Conservation (phyloP, 2,888 invertebrate genomes). For the Stenolophus ochropezus region DNA sequence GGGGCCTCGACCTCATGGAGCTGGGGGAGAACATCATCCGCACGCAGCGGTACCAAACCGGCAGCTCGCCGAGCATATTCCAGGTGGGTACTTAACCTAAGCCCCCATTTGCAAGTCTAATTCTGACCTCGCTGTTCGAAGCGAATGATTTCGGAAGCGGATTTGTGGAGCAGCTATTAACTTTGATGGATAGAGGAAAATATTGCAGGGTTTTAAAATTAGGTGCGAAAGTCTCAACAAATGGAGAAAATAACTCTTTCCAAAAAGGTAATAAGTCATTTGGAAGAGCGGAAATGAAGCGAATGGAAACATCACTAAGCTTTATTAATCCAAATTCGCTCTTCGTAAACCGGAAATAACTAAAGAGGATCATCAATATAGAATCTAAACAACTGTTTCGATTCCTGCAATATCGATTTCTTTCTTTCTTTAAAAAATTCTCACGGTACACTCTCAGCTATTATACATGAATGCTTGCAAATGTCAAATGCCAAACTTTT, state of each 20-base stretch:
- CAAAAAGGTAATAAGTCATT: background rate
- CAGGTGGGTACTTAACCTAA: conserved; percentile 64
- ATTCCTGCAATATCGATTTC: background rate
- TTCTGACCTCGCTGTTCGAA: conserved; percentile 10
- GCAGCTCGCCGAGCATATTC: conserved; percentile 72
- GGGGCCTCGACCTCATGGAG: conserved; percentile 75
- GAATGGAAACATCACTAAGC: conserved; percentile 4
- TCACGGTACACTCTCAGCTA: background rate
- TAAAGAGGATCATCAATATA: background rate
- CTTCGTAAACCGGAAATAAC: background rate
- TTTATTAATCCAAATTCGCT: background rate
- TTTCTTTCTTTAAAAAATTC: background rate
- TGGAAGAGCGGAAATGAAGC: background rate
- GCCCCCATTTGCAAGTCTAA: conserved; percentile 6
- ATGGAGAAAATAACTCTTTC: background rate
- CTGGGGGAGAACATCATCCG: conserved; percentile 74
- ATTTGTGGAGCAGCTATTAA: background rate
- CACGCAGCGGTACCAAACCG: conserved; percentile 70
- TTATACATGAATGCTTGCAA: background rate
- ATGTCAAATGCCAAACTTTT: background rate
- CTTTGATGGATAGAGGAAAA: background rate
- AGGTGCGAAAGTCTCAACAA: background rate
- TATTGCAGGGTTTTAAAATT: background rate
- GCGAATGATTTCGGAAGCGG: background rate
- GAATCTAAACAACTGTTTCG: background rate